phyloP scores from a whole-genome alignment of 2,113 vertebrate genomes.

The Periophthalmodon schlosseri region DNA sequence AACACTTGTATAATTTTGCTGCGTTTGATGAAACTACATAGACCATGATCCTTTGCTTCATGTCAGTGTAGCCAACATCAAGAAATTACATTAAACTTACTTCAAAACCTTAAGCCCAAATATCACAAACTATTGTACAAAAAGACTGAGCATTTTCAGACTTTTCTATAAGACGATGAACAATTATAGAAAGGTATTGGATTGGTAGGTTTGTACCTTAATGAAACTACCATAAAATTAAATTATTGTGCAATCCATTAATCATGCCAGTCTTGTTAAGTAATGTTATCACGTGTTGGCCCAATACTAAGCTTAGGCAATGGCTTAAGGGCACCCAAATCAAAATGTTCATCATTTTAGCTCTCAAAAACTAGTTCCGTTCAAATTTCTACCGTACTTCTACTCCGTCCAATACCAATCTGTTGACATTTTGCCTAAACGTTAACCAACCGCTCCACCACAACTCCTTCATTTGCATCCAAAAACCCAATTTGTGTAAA shows the following conservation, averaged over 20 bases:
- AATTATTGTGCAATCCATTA: not conserved
- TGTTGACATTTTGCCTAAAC: not conserved
- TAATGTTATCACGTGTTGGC: not conserved
- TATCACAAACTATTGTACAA: too few species aligned
- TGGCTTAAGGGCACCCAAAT: not conserved
- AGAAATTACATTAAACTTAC: too few species aligned
- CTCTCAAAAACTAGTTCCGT: too few species aligned
- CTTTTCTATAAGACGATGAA: not conserved
- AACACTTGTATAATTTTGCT: too few species aligned
- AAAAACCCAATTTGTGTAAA: conserved; percentile 18
- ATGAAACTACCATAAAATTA: not conserved
- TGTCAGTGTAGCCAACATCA: too few species aligned
- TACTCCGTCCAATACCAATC: not conserved
- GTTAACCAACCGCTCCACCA: not conserved
- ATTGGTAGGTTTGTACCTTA: too few species aligned
- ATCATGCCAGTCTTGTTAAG: not conserved
- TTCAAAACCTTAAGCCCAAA: too few species aligned
- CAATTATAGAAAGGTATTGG: too few species aligned
- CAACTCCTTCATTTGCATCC: not conserved
- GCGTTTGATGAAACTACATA: too few species aligned
- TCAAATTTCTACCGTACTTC: too few species aligned
- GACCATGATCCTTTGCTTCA: too few species aligned
- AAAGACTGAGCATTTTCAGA: not conserved
- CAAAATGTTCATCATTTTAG: not conserved
- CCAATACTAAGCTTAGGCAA: not conserved